Percentiles rank a stretch among this genome's conserved stretches.
Evolutionary conservation across 64 coral and sea anemone species (phyloP).

Genomic region (Exaiptasia diaphana): DNA sequence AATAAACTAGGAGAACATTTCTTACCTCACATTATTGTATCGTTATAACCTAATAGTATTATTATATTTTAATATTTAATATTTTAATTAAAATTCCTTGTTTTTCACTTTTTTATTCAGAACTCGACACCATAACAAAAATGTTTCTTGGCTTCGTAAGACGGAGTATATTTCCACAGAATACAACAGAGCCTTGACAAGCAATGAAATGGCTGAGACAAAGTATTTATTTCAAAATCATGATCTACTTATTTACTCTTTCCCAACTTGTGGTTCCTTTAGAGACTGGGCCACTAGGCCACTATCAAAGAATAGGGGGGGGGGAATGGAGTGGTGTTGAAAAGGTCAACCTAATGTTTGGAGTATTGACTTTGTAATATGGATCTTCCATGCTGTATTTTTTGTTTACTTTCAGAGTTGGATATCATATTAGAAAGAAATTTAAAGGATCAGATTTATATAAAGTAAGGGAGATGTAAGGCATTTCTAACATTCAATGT

Average conservation of each 20-base stretch:
- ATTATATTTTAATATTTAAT: neutral
- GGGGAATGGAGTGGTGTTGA: neutral
- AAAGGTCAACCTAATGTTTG: too few relatives aligned
- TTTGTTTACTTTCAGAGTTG: constrained; percentile 66
- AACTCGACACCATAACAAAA: constrained; percentile 95
- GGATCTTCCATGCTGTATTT: neutral
- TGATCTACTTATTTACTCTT: neutral
- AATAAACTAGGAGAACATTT: neutral
- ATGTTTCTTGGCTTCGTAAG: constrained; percentile 93
- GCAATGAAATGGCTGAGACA: constrained; percentile 96
- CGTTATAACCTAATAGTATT: neutral
- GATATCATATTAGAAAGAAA: constrained; percentile 93
- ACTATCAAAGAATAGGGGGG: neutral
- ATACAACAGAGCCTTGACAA: constrained; percentile 90
- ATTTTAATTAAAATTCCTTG: too few relatives aligned
- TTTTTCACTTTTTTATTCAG: constrained; percentile 4
- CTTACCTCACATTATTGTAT: neutral
- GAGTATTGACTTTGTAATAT: neutral
- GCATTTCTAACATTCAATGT: neutral
- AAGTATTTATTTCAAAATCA: constrained; percentile 56
- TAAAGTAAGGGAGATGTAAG: constrained; percentile 45
- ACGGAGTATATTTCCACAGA: constrained; percentile 98
- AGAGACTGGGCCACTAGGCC: neutral
- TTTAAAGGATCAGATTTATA: constrained; percentile 94
- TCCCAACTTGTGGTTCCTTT: neutral